Conservation (phyloP, 1,140 invertebrate genomes). For the Caenorhabditis tropicalis region DNA sequence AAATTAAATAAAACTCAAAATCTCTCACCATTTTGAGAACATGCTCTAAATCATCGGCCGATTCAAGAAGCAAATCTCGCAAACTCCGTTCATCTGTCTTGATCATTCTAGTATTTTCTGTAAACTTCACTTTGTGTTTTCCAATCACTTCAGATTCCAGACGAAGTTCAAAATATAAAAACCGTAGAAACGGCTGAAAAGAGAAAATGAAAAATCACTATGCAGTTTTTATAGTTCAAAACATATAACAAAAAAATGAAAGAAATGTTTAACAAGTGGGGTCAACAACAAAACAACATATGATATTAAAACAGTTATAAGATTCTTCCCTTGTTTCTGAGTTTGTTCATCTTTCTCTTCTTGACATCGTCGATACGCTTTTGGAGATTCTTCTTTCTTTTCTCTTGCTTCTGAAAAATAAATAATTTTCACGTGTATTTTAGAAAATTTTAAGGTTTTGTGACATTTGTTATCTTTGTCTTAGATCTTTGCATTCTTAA, state of each 20-base stretch:
- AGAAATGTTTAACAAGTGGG: background rate
- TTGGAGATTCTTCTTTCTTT: slow-evolving; percentile 40
- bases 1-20: background rate
- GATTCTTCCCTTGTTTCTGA: slow-evolving; percentile 38
- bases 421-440: background rate
- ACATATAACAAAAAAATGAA: background rate
- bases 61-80: slow-evolving; percentile 43
- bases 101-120: background rate
- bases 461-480: background rate
- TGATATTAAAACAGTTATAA: background rate
- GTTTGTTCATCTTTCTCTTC: slow-evolving; percentile 38
- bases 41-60: slow-evolving; percentile 43
- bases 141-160: too few species aligned
- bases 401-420: slow-evolving; percentile 26
- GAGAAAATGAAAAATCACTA: too few species aligned
- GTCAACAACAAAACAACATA: background rate
- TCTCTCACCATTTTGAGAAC: slow-evolving; percentile 16
- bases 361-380: slow-evolving; percentile 10
- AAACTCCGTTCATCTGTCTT: slow-evolving; percentile 39
- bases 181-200: background rate
- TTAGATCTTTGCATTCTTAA: background rate
- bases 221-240: too few species aligned
- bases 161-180: background rate
- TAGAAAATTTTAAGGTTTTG: background rate
- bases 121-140: too few species aligned